Base-by-base conservation (phyloP, 92 coral and sea anemone genomes). In the Muricea muricata region DNA sequence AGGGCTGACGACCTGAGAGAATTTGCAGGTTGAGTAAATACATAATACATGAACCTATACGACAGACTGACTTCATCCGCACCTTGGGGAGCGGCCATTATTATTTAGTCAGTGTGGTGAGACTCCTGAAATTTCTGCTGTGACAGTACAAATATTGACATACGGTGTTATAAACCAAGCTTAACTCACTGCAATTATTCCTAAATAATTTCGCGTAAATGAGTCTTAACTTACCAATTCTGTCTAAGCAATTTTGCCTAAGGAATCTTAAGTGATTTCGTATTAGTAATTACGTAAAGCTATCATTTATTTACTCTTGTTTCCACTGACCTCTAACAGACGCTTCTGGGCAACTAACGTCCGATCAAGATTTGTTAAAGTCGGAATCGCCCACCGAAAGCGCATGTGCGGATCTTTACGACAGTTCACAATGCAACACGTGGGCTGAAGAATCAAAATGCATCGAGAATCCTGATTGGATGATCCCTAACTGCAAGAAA, bases 391-490 rank as follows among this genome's bases (percentile, higher is more conserved):
- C 70, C 1, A 17, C 37, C 7, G n/a, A 28, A 30, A 63, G 33
- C 61, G 83, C 33, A 34, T 78, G 83, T 33, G 37, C 71, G 15
- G 83, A 78, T 37, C 4, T 78, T 25, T 58, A 78, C 31, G 83
- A 78, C 55, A 78, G 50, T 39, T 7, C 47, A 30, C 83, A 78
- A 40, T 78, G 83, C 41, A 78, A 78, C n/a, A 24, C 68, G 14
- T 78, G 83, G 83, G 83, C 83, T 12, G 71, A 56, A 20, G 24
- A 78, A 42, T 55, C 68, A 33, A 56, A 17, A 23, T 78, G 83
- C 14, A 58, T 78, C 31, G 34, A 78, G 34, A 63, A 56, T 56
- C 83, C 83, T 78, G 83, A 78, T 56, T 78, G 83, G 83, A 78
- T 78, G 83, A 56, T 78, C 37, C 55, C 47, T 4, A 78, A 78